phyloP scores from a whole-genome alignment of 1,140 invertebrate genomes.

The Zaprionus gabonicus region DNA sequence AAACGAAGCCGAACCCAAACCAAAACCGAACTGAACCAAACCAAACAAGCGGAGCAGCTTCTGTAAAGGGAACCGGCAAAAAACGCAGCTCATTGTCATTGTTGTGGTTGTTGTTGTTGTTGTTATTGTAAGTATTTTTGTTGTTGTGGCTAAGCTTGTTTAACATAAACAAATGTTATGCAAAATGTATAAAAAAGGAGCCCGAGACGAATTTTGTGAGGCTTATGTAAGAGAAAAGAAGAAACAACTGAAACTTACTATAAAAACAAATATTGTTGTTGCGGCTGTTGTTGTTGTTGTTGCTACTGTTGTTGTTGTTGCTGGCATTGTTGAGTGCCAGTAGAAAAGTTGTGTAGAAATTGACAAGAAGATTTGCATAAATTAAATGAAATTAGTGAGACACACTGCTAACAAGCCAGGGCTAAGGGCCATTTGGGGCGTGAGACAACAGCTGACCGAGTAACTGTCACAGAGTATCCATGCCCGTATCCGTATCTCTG shows the following conservation, averaged over 20 bases:
- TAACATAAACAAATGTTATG: slow-evolving; percentile 66
- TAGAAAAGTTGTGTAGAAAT: slow-evolving; percentile 74
- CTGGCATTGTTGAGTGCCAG: neutral
- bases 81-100: slow-evolving; percentile 23
- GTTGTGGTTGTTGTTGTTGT: slow-evolving; percentile 7
- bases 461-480: neutral
- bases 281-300: slow-evolving; percentile 19
- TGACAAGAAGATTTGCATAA: slow-evolving; percentile 52
- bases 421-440: slow-evolving; percentile 20
- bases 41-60: slow-evolving; percentile 46
- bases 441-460: slow-evolving; percentile 29
- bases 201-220: slow-evolving; percentile 52
- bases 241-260: slow-evolving; percentile 20
- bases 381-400: slow-evolving; percentile 27
- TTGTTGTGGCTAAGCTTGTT: slow-evolving; percentile 44
- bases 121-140: neutral
- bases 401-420: slow-evolving; percentile 53
- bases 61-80: slow-evolving; percentile 44
- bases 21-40: slow-evolving; percentile 29
- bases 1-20: slow-evolving; percentile 17
- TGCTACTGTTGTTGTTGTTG: neutral
- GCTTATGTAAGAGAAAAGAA: slow-evolving; percentile 59
- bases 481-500: slow-evolving; percentile 6
- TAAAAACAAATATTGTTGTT: slow-evolving; percentile 44
- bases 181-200: slow-evolving; percentile 43